phyloP scores from a whole-genome alignment of 2,113 vertebrate genomes.

The Grammomys surdaster region DNA sequence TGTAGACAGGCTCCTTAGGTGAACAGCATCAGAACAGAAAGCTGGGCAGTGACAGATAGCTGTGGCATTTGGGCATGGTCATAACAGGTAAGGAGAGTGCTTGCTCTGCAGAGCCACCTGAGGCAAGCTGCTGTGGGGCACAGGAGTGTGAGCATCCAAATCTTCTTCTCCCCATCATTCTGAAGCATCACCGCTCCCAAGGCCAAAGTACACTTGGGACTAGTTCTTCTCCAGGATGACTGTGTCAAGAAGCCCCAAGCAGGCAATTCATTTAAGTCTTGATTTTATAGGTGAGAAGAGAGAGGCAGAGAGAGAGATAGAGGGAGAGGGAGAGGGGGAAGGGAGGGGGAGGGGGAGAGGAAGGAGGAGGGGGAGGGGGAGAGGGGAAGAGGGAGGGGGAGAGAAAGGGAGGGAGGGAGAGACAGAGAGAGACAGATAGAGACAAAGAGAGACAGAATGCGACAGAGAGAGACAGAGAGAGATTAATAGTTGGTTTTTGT shows the following conservation, averaged over 20 bases:
- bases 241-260: background rate
- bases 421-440: no score
- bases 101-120: background rate
- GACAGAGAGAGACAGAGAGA: background rate
- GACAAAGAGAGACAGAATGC: background rate
- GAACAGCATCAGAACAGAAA: background rate
- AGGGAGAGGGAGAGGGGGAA: background rate
- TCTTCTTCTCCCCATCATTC: background rate
- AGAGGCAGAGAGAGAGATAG: background rate
- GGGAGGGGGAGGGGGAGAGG: background rate
- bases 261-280: background rate
- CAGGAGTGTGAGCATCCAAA: background rate
- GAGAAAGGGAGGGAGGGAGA: background rate
- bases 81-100: background rate
- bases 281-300: background rate
- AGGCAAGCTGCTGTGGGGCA: rapidly evolving
- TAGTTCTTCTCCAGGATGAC: background rate
- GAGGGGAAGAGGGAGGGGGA: background rate
- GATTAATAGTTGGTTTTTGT: background rate
- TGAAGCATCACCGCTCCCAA: background rate
- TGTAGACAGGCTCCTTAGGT: background rate
- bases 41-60: background rate
- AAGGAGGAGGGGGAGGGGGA: background rate
- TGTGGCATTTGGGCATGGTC: background rate
- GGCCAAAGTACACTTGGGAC: background rate